Evolutionary conservation across 2,113 vertebrate species (phyloP), one percentile per base, ranked within the genome.

Genomic region (Microtus ochrogaster): DNA sequence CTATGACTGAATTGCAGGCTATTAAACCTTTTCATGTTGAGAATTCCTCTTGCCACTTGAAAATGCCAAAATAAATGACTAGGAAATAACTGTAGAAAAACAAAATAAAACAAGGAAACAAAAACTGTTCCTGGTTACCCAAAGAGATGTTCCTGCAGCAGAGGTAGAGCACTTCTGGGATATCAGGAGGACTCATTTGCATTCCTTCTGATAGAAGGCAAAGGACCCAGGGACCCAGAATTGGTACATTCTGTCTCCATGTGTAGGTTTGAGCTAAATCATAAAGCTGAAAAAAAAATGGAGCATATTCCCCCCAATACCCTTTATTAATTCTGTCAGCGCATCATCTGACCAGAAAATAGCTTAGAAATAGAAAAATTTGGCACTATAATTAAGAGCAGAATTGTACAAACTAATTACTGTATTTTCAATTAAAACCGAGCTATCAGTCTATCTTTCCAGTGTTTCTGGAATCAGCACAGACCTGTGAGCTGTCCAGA

Each of bases 371-470:
- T 73, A 10, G 14, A 95, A 84, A 95, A 95, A 72, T 65, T 81
- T 92, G 72, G 52, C 72, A 94, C 65, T 84, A 52, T 96, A 87
- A 95, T 97, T 95, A 94, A 95, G 41, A 92, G 77, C 52, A 94
- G 77, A 47, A 96, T 78, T 21, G 39, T 41, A 93, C 65, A 85
- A 89, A 68, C 93, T 96, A 94, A 97, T 95, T 95, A 96, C 85
- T 92, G 58, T 86, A 89, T 95, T 96, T 97, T 97, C 92, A 97
- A 96, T 95, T 97, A 97, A 97, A 89, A 65, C 52, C 82, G 84
- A 84, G 83, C 17, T 91, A 70, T 74, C 2, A 1, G n/a, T 90
- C 26, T 65, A 33, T 89, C 95, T 91, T 93, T n/a, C 92, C n/a
- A 92, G 76, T 91, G 65, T 66, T 95, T 94, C 52, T 76, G 93